Percentiles rank a stretch among this genome's conserved stretches.
Evolutionary conservation across 2,113 vertebrate species (phyloP).

Genomic region (Beaufortia kweichowensis): DNA sequence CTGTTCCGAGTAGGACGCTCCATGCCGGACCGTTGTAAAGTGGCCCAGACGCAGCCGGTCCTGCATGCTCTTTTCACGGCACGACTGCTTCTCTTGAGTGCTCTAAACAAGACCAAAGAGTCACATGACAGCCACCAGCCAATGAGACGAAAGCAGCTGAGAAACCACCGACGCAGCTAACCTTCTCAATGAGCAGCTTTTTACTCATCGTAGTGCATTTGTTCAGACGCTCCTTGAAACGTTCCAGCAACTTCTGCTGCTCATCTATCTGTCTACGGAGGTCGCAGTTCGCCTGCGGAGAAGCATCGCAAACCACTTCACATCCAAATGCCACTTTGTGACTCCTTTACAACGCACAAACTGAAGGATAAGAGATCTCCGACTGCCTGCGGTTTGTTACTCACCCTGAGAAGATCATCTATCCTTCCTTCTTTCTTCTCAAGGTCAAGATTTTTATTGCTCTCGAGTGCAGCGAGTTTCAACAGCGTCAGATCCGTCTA

Average conservation of each 20-base stretch:
- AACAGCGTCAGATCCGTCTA: conserved; percentile 98
- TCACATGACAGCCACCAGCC: neutral
- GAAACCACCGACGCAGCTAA: conserved; percentile 55
- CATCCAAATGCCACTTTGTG: neutral
- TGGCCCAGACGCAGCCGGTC: conserved; percentile 96
- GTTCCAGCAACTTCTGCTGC: conserved; percentile 98
- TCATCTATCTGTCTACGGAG: conserved; percentile 98
- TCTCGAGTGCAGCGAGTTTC: conserved; percentile 98
- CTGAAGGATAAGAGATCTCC: neutral
- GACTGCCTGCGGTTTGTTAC: conserved; percentile 60
- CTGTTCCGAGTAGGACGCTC: conserved; percentile 98
- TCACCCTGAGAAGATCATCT: conserved; percentile 98
- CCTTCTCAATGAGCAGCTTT: conserved; percentile 98
- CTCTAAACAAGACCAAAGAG: conserved; percentile 75
- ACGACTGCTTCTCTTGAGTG: conserved; percentile 97
- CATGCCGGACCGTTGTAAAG: conserved; percentile 98
- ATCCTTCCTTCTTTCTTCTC: conserved; percentile 99
- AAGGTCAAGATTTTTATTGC: conserved; percentile 98
- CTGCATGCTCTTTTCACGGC: conserved; percentile 99
- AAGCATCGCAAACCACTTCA: conserved; percentile 2
- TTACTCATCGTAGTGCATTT: conserved; percentile 99
- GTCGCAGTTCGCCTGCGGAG: conserved; percentile 93
- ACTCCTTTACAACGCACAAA: neutral
- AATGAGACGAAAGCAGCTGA: neutral
- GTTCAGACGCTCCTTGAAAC: conserved; percentile 98